Conservation (phyloP, 2,797 vertebrate species). For the Crocidura indochinensis region DNA sequence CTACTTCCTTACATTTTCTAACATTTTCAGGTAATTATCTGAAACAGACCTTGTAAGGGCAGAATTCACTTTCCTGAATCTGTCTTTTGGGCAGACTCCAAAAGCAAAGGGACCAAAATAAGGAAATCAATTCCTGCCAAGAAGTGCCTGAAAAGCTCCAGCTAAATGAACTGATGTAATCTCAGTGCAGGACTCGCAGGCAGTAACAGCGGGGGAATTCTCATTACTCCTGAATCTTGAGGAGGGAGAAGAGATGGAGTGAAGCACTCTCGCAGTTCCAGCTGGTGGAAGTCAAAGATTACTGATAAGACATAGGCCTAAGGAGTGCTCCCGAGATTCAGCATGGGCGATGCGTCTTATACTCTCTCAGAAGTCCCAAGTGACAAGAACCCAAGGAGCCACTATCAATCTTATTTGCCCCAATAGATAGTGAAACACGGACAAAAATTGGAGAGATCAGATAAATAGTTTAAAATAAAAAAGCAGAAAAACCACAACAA, state of each 20-base stretch:
- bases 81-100: conserved; percentile 78
- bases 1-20: conserved; percentile 65
- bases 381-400: conserved; percentile 71
- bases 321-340: conserved; percentile 54
- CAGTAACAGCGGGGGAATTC: conserved; percentile 81
- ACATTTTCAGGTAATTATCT: conserved; percentile 77
- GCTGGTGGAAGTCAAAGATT: conserved; percentile 83
- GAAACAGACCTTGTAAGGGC: conserved; percentile 74
- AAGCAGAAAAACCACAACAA: conserved; percentile 8
- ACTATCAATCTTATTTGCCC: conserved; percentile 75
- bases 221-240: conserved; percentile 84
- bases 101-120: conserved; percentile 85
- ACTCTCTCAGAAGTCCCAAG: conserved; percentile 59
- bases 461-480: conserved; percentile 59
- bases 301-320: conserved; percentile 74
- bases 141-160: conserved; percentile 84
- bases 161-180: conserved; percentile 89
- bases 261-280: conserved; percentile 72
- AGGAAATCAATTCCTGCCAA: conserved; percentile 86
- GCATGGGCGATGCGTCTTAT: conserved; percentile 56
- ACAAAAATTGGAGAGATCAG: conserved; percentile 77
- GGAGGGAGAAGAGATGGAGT: conserved; percentile 78
- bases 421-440: conserved; percentile 72
- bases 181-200: conserved; percentile 80
- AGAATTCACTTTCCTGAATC: conserved; percentile 80